Evolutionary conservation across 2,888 invertebrate genomes (phyloP).

Genomic region (Osmoderma eremita): DNA sequence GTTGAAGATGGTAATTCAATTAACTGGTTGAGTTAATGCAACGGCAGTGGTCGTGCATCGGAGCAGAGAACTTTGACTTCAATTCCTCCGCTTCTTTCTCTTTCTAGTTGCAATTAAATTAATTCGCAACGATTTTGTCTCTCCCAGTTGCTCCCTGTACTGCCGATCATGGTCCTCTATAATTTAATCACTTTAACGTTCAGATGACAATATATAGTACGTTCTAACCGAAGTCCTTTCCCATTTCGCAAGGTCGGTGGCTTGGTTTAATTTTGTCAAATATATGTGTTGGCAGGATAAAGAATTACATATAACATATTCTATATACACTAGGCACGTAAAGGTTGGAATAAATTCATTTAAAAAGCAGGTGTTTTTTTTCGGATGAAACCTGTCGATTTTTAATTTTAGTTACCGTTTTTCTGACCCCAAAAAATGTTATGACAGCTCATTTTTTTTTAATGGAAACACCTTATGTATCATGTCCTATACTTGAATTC

Average conservation of each 20-base stretch:
- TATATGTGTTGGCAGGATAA: too few relatives aligned
- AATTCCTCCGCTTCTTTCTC: constrained; percentile 46
- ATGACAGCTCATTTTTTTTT: too few relatives aligned
- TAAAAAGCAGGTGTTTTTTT: too few relatives aligned
- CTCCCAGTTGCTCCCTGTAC: constrained; percentile 42
- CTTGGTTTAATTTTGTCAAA: constrained; percentile 10
- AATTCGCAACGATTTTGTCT: constrained; percentile 47
- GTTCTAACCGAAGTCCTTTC: background rate
- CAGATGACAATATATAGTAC: constrained; percentile 45
- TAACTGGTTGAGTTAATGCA: constrained; percentile 53
- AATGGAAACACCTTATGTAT: too few relatives aligned
- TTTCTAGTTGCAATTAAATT: constrained; percentile 48
- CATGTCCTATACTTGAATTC: too few relatives aligned
- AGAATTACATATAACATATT: too few relatives aligned
- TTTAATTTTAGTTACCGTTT: too few relatives aligned
- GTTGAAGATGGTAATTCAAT: constrained; percentile 55
- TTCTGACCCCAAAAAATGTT: too few relatives aligned
- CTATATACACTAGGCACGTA: too few relatives aligned
- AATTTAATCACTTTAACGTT: constrained; percentile 50
- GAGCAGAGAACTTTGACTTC: constrained; percentile 38
- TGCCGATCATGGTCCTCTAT: constrained; percentile 38
- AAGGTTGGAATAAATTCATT: too few relatives aligned
- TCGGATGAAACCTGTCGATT: too few relatives aligned
- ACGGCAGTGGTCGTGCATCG: constrained; percentile 30
- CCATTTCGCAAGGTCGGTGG: background rate